phyloP scores from a whole-genome alignment of 2,797 vertebrate genomes.

The Lepilemur septentrionalis region DNA sequence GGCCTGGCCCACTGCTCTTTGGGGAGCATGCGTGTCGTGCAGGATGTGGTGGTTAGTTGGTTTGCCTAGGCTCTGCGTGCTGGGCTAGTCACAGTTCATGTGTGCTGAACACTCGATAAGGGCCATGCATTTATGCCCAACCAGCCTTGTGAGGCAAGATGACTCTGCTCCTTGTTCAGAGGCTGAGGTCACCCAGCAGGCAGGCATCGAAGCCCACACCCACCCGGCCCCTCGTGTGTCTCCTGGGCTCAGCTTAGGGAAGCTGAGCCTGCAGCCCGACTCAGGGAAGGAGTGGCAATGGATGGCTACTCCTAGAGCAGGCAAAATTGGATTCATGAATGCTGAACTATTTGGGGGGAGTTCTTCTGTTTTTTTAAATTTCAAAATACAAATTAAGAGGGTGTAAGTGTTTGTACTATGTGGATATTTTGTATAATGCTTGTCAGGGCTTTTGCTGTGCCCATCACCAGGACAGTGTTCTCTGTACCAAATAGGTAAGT shows the following conservation, averaged over 20 bases:
- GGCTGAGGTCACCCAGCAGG: background rate
- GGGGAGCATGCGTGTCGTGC: rapidly evolving
- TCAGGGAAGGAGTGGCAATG: rapidly evolving
- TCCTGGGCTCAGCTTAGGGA: background rate
- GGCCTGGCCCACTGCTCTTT: conserved; percentile 62
- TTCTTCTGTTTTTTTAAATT: background rate
- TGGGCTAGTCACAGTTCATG: rapidly evolving
- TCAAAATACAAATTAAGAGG: background rate
- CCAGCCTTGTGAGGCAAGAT: rapidly evolving
- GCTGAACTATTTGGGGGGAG: background rate
- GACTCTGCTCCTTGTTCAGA: rapidly evolving
- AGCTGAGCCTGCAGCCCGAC: background rate
- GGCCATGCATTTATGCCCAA: rapidly evolving
- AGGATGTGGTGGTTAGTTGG: background rate
- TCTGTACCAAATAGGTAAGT: background rate
- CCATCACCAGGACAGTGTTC: background rate
- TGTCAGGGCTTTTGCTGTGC: background rate
- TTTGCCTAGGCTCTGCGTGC: rapidly evolving
- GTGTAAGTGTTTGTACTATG: background rate
- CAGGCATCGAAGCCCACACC: background rate
- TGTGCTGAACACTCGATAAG: rapidly evolving
- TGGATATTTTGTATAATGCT: background rate
- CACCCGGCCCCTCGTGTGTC: background rate
- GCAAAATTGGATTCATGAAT: background rate
- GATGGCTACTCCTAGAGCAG: background rate